Evolutionary conservation across 2,888 invertebrate genomes (phyloP).

Genomic region (Pollenia griseotomentosa): DNA sequence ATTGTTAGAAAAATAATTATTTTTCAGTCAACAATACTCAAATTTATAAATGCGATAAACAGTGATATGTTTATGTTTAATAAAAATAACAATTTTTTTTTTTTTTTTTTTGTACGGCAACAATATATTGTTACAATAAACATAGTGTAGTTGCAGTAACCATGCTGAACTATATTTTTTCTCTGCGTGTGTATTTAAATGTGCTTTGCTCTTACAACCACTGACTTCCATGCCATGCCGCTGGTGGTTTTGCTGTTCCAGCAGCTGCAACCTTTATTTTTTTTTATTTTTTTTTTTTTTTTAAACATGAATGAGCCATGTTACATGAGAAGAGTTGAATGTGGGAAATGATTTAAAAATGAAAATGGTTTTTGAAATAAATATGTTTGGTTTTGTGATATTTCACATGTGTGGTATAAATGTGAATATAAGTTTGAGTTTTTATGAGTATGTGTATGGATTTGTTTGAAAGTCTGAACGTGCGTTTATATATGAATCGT

Average conservation of each 20-base stretch:
- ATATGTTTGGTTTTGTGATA: constrained; percentile 57
- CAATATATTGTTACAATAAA: too few species aligned
- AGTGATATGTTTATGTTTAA: too few species aligned
- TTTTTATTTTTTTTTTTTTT: not conserved
- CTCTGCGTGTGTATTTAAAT: constrained; percentile 71
- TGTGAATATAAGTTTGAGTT: not conserved
- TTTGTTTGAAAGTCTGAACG: not conserved
- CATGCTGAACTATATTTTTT: too few species aligned
- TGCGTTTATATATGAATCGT: constrained; percentile 32
- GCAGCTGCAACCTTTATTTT: too few species aligned
- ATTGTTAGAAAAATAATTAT: too few species aligned
- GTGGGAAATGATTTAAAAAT: constrained; percentile 68
- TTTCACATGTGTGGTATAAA: constrained; percentile 38
- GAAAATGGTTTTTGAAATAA: constrained; percentile 68
- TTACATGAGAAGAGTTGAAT: constrained; percentile 46
- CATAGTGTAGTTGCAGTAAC: too few species aligned
- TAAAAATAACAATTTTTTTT: too few species aligned
- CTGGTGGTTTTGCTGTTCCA: not conserved
- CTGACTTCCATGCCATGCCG: not conserved
- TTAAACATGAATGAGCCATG: not conserved
- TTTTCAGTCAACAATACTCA: too few species aligned
- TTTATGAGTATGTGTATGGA: not conserved
- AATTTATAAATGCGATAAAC: too few species aligned
- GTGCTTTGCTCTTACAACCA: constrained; percentile 43
- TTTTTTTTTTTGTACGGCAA: too few species aligned